These are phyloP conservation scores for Platygyra sinensis DNA, from an alignment of 64 coral and sea anemone genomes.

Conservation along the genomic window DNA sequence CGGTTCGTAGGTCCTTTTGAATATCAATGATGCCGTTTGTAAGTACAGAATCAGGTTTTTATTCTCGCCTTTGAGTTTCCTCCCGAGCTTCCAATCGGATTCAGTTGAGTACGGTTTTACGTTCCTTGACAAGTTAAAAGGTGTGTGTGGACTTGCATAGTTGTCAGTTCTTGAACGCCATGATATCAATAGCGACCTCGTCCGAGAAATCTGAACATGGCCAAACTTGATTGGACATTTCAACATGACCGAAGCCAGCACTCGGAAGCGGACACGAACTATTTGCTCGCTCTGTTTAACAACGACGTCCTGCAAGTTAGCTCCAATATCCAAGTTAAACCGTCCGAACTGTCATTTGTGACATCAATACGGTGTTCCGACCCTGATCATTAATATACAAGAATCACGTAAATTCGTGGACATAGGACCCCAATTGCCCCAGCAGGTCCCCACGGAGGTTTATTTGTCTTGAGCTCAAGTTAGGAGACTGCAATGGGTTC, in stretches of 20 bases:
- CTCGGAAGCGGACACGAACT: conserved; percentile 11
- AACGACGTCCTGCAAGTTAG: background rate
- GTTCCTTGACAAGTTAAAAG: conserved; percentile 27
- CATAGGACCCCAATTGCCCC: conserved; percentile 8
- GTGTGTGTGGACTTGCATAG: conserved; percentile 47
- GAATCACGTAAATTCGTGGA: conserved; percentile 26
- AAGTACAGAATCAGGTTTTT: conserved; percentile 1
- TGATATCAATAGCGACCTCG: conserved; percentile 17
- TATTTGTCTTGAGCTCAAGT: conserved; percentile 12
- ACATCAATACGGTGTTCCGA: conserved; percentile 27
- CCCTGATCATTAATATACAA: conserved; percentile 48
- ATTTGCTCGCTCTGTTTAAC: background rate
- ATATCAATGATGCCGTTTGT: conserved; percentile 51
- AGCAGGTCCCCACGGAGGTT: conserved; percentile 34
- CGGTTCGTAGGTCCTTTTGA: background rate
- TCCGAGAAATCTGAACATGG: conserved; percentile 37
- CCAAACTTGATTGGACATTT: conserved; percentile 23
- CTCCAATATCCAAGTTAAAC: background rate
- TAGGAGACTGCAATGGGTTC: conserved; percentile 23
- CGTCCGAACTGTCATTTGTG: conserved; percentile 24
- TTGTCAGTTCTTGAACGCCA: conserved; percentile 1
- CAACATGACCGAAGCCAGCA: conserved; percentile 19
- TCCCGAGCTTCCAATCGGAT: conserved; percentile 41
- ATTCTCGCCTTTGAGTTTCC: conserved; percentile 23
- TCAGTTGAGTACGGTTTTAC: conserved; percentile 20